Evolutionary conservation across 1,140 invertebrate species (phyloP), one percentile per base, ranked within the genome.

Genomic region (Atopsyche davidsoni): DNA sequence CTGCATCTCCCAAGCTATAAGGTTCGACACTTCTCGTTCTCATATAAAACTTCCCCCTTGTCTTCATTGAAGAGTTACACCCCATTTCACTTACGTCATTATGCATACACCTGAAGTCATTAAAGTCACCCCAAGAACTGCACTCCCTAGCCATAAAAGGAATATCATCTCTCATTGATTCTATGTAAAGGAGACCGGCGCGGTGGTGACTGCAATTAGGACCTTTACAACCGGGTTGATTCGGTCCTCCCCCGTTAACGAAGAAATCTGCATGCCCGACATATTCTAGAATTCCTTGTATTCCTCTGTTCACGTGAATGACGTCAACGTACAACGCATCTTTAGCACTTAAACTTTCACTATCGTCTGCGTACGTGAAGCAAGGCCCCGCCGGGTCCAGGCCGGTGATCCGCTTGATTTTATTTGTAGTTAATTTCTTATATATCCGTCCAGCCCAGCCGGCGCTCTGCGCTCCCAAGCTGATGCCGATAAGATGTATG

Each of bases 261-360:
- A 75, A 81, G 59, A 80, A 85, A 61, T 86, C 83, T 9, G 75
- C 73, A 57, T 81, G 74, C 4, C 80, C 80, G 7, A 84, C 61
- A 0, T 79, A 60, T 47, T 75, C 66, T 11, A 72, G 61, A 31
- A 79, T 77, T 2, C 82, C 82, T 58, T 79, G 72, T 11, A 69
- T 47, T 49, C 75, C 66, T 58, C 67, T 75, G 58, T 81, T 79
- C 0, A 81, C 79, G 59, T 85, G 83, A 25, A 85, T 74, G 1
- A 81, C 70, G 53, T 83, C 78, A 0, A 84, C 81, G 55, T 79
- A 80, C 2, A 61, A 42, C 0, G 76, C 82, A 57, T 85, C 82
- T 25, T 61, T 65, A 58, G 72, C 72, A 59, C 85, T 81, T 9
- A 86, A 62, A 43, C 81, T 67, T 31, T 72, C 67, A 13, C 68